Percentiles rank a stretch among this genome's conserved stretches.
phyloP scores from a whole-genome alignment of 2,888 invertebrate species.

The Dryococelus australis region DNA sequence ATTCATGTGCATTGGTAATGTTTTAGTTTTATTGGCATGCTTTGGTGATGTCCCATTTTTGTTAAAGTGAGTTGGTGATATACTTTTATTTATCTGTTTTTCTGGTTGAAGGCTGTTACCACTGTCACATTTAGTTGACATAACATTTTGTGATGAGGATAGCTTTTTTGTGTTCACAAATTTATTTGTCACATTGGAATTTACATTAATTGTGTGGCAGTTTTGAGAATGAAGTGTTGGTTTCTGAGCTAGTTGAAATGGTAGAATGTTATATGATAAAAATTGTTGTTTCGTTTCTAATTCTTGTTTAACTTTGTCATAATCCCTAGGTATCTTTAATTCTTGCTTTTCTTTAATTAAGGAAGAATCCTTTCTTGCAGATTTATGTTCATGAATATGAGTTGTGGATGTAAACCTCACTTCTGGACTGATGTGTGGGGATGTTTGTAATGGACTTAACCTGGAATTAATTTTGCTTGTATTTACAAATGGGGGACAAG shows the following conservation, averaged over 20 bases:
- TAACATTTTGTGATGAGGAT: background rate
- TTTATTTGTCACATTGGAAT: background rate
- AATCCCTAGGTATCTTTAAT: background rate
- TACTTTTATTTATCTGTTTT: too few relatives aligned
- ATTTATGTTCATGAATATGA: background rate
- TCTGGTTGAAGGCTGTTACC: background rate
- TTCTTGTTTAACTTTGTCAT: background rate
- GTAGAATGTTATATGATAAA: background rate
- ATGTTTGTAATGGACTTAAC: background rate
- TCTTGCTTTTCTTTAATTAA: background rate
- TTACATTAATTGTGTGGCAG: background rate
- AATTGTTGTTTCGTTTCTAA: background rate
- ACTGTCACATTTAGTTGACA: background rate
- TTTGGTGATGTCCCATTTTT: too few relatives aligned
- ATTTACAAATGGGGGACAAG: background rate
- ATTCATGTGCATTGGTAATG: too few relatives aligned
- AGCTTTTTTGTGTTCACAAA: background rate
- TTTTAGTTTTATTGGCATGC: too few relatives aligned
- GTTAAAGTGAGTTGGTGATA: too few relatives aligned
- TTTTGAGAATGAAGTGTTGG: too few relatives aligned
- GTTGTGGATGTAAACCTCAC: background rate
- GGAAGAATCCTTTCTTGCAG: background rate
- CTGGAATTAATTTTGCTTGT: background rate
- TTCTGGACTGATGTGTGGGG: background rate
- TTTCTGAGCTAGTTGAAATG: background rate